Percentiles rank a stretch among this genome's conserved stretches.
phyloP scores from a whole-genome alignment of 2,113 vertebrate species.

The Balaenoptera acutorostrata region DNA sequence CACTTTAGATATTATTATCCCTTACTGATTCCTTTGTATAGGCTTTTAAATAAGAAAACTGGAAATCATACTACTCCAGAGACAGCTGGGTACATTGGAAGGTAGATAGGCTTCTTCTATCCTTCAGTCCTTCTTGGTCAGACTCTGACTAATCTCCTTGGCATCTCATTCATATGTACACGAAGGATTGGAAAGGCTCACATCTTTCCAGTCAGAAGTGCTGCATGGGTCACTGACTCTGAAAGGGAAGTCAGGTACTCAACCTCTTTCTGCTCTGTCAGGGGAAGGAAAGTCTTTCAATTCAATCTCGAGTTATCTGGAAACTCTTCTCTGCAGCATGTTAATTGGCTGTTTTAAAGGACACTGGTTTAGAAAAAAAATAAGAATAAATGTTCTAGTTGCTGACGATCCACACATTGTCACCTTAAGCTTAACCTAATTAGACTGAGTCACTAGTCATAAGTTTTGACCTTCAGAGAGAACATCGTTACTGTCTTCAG shows the following conservation, averaged over 20 bases:
- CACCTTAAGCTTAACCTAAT: constrained; percentile 72
- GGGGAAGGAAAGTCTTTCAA: constrained; percentile 51
- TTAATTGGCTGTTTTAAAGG: constrained; percentile 71
- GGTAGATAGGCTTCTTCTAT: neutral
- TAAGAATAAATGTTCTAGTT: constrained; percentile 52
- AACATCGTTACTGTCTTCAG: constrained; percentile 26
- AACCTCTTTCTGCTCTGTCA: constrained; percentile 38
- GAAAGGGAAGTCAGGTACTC: constrained; percentile 49
- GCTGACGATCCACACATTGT: constrained; percentile 65
- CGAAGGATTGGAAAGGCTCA: constrained; percentile 46
- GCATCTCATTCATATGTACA: constrained; percentile 49
- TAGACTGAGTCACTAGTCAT: constrained; percentile 55
- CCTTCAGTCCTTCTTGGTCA: neutral
- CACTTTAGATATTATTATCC: neutral
- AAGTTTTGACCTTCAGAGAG: constrained; percentile 63
- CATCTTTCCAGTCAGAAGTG: constrained; percentile 57
- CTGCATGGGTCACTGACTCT: constrained; percentile 63
- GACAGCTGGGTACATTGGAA: neutral
- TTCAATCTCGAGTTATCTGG: constrained; percentile 56
- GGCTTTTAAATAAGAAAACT: neutral
- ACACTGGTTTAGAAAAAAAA: constrained; percentile 46
- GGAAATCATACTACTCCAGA: neutral
- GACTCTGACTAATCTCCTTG: constrained; percentile 40
- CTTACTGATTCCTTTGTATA: neutral
- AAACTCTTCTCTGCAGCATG: constrained; percentile 56